Evolutionary conservation across 2,797 vertebrate genomes (phyloP).

Genomic region (Acipenser oxyrinchus): DNA sequence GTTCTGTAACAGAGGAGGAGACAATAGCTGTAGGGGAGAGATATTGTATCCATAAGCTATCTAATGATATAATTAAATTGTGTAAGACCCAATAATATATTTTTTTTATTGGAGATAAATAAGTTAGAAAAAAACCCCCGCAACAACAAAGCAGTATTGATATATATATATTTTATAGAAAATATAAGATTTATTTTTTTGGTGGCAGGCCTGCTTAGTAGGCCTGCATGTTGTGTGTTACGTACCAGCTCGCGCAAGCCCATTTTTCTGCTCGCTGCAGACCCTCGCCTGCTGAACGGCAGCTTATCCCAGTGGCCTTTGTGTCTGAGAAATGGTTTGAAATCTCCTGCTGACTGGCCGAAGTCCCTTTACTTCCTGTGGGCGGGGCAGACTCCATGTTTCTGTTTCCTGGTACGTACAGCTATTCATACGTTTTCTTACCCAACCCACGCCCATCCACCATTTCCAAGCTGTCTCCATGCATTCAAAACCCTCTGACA

Average conservation of each 20-base stretch:
- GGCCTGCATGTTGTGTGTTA: conserved; percentile 23
- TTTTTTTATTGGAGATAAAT: no score
- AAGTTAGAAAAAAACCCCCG: no score
- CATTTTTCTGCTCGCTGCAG: conserved; percentile 59
- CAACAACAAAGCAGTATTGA: no score
- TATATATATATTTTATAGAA: no score
- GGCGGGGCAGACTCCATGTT: conserved; percentile 71
- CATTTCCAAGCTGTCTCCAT: not conserved
- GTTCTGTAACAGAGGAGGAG: not conserved
- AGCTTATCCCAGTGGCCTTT: conserved; percentile 98
- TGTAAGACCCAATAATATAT: no score
- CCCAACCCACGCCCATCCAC: conserved; percentile 14
- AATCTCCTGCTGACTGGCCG: conserved; percentile 96
- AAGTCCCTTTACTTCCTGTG: conserved; percentile 75
- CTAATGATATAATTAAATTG: no score
- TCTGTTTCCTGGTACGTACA: conserved; percentile 79
- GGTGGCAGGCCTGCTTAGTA: not conserved
- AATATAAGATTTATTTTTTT: not conserved
- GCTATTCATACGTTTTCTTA: conserved; percentile 9
- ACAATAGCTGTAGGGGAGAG: no score
- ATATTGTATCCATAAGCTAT: no score
- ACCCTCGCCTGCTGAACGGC: conserved; percentile 89
- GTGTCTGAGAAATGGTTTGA: conserved; percentile 99
- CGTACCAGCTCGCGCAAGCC: conserved; percentile 28
- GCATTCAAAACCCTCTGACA: not conserved